Evolutionary conservation across 2,888 invertebrate genomes (phyloP).

Genomic region (Cheiracanthium punctorium): DNA sequence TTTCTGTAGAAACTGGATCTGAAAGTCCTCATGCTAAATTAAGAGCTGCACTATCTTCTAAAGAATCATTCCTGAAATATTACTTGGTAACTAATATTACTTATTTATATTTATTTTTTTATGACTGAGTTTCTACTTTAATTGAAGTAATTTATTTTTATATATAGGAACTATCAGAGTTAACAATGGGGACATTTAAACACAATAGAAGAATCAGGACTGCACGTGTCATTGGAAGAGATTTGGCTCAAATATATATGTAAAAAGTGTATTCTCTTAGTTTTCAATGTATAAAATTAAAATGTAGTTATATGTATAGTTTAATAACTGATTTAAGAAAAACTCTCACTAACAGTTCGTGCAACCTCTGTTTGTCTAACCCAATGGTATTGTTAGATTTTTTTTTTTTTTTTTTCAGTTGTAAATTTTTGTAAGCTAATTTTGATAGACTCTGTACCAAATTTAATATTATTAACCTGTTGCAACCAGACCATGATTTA

Average conservation of each 20-base stretch:
- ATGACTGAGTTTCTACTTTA: neutral
- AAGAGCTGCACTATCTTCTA: slow-evolving; percentile 92
- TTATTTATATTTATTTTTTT: neutral
- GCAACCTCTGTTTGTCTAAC: too few species aligned
- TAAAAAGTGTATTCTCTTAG: too few species aligned
- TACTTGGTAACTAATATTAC: slow-evolving; percentile 79
- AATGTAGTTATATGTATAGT: too few species aligned
- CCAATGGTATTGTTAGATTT: too few species aligned
- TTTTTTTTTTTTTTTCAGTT: too few species aligned
- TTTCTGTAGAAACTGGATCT: slow-evolving; percentile 10
- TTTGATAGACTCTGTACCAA: too few species aligned
- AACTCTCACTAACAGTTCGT: too few species aligned
- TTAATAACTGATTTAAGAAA: too few species aligned
- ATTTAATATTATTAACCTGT: too few species aligned
- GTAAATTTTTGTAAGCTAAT: too few species aligned
- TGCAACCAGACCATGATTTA: too few species aligned
- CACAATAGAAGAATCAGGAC: slow-evolving; percentile 90
- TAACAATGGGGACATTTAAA: slow-evolving; percentile 97
- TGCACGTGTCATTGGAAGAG: slow-evolving; percentile 90
- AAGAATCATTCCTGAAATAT: slow-evolving; percentile 90
- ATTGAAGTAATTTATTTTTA: neutral
- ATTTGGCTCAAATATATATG: slow-evolving; percentile 92
- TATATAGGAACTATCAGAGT: slow-evolving; percentile 86
- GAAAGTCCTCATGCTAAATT: slow-evolving; percentile 86
- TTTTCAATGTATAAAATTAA: too few species aligned